Evolutionary conservation across 2,888 invertebrate genomes (phyloP).

Genomic region (Tetanocera ferruginea): DNA sequence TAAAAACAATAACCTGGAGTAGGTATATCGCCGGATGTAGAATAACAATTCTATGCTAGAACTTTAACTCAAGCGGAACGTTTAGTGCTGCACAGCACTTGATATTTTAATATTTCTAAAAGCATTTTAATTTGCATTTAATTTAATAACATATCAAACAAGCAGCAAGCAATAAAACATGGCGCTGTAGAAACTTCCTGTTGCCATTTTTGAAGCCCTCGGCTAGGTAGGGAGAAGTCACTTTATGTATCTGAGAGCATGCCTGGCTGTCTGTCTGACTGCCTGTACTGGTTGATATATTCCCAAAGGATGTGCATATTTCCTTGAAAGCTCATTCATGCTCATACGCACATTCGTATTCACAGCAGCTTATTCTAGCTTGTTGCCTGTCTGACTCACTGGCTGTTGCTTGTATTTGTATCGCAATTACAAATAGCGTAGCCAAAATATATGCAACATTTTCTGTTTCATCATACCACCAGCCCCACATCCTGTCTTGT

Average conservation of each 20-base stretch:
- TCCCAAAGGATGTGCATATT: constrained; percentile 3
- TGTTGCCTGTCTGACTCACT: not conserved
- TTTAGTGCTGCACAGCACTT: not conserved
- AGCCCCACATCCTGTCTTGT: not conserved
- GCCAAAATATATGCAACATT: constrained; percentile 36
- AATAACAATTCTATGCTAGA: not conserved
- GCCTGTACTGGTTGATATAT: not conserved
- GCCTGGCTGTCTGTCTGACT: not conserved
- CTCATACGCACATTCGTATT: not conserved
- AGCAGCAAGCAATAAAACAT: not conserved
- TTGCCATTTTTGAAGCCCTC: not conserved
- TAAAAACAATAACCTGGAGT: not conserved
- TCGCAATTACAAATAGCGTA: not conserved
- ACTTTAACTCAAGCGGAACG: not conserved
- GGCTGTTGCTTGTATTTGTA: not conserved
- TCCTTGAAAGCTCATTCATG: not conserved
- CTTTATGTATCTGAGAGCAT: not conserved
- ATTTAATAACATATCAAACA: constrained; percentile 55
- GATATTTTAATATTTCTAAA: constrained; percentile 58
- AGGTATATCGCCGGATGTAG: not conserved
- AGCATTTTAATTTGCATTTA: constrained; percentile 63
- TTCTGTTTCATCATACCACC: not conserved
- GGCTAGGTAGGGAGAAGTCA: not conserved
- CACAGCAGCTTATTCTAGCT: not conserved
- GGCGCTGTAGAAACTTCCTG: not conserved